A percentile compares a stretch with the other conserved stretches of the same genome.
These are phyloP conservation scores for Gobio occitaniae DNA, from an alignment of 2,797 vertebrate species.

Conservation along the genomic window DNA sequence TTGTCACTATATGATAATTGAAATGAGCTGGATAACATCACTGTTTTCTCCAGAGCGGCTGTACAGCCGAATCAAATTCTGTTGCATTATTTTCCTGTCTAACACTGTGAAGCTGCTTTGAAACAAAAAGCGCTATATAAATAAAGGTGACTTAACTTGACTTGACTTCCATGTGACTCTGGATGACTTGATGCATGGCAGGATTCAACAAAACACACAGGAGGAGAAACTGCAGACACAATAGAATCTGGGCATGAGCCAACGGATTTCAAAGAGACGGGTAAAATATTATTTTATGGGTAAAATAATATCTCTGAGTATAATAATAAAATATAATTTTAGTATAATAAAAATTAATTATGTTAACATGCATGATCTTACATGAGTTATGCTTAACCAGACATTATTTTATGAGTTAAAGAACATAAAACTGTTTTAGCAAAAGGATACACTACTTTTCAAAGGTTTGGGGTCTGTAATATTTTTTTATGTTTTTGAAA, in stretches of 20 bases:
- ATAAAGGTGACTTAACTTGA: too few species aligned
- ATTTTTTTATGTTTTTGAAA: background rate
- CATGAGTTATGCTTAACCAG: background rate
- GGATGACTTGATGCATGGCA: background rate
- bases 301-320: too few species aligned
- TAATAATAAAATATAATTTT: background rate
- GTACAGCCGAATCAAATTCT: too few species aligned
- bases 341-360: background rate
- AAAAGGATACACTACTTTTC: background rate
- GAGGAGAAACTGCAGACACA: background rate
- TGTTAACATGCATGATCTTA: background rate
- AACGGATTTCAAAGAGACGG: background rate
- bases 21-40: too few species aligned
- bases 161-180: background rate
- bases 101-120: too few species aligned
- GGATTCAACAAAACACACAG: background rate
- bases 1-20: too few species aligned
- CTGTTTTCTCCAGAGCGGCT: too few species aligned
- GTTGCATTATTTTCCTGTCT: too few species aligned
- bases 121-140: too few species aligned
- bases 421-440: background rate
- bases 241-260: background rate
- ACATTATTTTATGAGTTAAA: background rate
- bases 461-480: background rate
- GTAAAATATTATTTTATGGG: too few species aligned